Evolutionary conservation across 2,888 invertebrate species (phyloP), one percentile per base, ranked within the genome.

Genomic region (Taenaris catops): DNA sequence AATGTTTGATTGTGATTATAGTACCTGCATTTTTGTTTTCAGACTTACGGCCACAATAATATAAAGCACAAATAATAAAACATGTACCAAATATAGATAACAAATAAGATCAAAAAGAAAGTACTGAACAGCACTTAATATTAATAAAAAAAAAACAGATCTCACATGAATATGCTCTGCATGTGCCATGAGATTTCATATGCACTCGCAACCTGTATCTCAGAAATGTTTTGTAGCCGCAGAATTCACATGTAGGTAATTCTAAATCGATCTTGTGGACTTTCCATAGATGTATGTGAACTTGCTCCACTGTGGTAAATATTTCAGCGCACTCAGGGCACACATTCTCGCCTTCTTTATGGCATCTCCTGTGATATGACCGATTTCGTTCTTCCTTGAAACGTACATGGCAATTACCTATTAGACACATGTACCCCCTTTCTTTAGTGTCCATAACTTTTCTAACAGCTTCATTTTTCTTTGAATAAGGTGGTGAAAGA

Each of bases 251-350:
- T 1, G 91, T 89, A 28, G 91, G 92, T 24, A 96, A 68, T 57
- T 95, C 96, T 87, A 95, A 90, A 58, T 96, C 95, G 4, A 95
- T 88, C 25, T 89, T 84, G 63, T 96, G 96, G 0, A 76, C 58
- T 28, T 92, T 89, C 96, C 96, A 96, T 25, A 96, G 75, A 62
- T 96, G 96, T 1, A 92, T 90, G 41, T 93, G 92, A n/a, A 95
- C 61, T 0, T 89, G 84, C 49, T 91, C 91, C 88, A 94, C 93
- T 4, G 88, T 87, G 0, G 64, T 51, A 54, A 87, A 89, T 6
- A 68, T 56, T 39, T 79, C 78, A 0, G 83, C 73, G 64, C 95
- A 95, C 59, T 94, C 92, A 0, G 89, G 89, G 68, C 95, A 95
- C 12, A 78, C 75, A 0, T 80, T 46, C 35, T 74, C 70, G 3